Percentiles rank a stretch among this genome's conserved stretches.
Evolutionary conservation across 2,113 vertebrate genomes (phyloP).

Genomic region (Spea bombifrons): DNA sequence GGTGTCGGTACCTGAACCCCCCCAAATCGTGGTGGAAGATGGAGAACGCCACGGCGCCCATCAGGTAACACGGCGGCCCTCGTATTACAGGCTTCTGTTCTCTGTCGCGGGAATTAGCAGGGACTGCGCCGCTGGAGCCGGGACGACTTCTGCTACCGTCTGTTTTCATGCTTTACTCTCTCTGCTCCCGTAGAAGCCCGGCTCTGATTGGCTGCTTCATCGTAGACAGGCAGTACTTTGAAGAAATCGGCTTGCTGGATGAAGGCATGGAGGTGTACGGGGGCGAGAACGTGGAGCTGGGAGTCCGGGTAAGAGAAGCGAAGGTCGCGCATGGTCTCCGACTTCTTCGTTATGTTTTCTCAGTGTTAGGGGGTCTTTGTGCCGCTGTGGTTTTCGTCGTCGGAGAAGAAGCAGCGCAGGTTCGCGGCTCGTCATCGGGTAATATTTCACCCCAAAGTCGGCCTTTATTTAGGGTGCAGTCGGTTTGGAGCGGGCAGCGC

Average conservation of each 20-base stretch:
- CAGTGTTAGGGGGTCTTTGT: too few relatives aligned
- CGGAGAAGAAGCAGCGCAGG: too few relatives aligned
- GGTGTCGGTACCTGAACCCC: slow-evolving; percentile 96
- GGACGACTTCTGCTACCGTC: too few relatives aligned
- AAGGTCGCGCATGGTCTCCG: not conserved
- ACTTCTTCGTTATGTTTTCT: too few relatives aligned
- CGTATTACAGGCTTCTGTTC: too few relatives aligned
- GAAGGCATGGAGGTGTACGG: slow-evolving; percentile 98
- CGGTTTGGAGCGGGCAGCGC: too few relatives aligned
- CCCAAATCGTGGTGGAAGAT: slow-evolving; percentile 94
- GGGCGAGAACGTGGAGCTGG: slow-evolving; percentile 95
- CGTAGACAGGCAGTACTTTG: slow-evolving; percentile 92
- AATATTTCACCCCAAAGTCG: too few relatives aligned
- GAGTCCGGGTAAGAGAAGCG: slow-evolving; percentile 82
- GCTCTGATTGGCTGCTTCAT: slow-evolving; percentile 98
- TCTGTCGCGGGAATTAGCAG: too few relatives aligned
- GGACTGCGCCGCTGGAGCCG: too few relatives aligned
- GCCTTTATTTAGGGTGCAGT: too few relatives aligned
- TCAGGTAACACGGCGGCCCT: slow-evolving; percentile 71
- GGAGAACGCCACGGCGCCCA: slow-evolving; percentile 88
- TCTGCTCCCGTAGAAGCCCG: slow-evolving; percentile 76
- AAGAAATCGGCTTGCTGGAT: slow-evolving; percentile 93
- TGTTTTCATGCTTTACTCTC: not conserved
- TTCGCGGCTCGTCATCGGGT: too few relatives aligned
- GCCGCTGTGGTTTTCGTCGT: too few relatives aligned